Percentiles rank a stretch among this genome's conserved stretches.
Conservation (phyloP, 2,113 vertebrate genomes). For the Chrysochloris asiatica region DNA sequence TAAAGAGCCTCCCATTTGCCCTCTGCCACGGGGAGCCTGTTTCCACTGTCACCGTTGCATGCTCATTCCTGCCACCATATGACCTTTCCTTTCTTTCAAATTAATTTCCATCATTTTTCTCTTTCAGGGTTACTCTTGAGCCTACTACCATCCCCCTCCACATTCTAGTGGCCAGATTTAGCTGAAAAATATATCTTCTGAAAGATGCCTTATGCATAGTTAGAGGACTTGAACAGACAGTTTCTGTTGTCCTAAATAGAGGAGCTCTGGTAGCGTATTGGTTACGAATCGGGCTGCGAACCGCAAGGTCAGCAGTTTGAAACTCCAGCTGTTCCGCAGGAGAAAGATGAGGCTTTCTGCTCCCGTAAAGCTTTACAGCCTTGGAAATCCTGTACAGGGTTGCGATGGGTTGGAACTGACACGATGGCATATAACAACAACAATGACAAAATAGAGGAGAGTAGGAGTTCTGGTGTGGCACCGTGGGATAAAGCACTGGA, state of each 20-base stretch:
- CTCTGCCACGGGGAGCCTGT: neutral
- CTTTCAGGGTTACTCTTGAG: neutral
- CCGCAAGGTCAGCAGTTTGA: too few species aligned
- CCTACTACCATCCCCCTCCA: fast-evolving
- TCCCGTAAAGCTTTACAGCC: too few species aligned
- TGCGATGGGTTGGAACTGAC: too few species aligned
- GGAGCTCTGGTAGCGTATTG: too few species aligned
- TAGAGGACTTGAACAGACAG: neutral
- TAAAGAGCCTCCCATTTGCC: neutral
- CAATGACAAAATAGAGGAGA: too few species aligned
- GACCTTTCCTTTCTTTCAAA: neutral
- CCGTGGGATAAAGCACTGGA: too few species aligned
- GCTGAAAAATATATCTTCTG: neutral
- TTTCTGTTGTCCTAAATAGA: neutral
- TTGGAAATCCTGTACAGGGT: too few species aligned
- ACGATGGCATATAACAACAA: too few species aligned
- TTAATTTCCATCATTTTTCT: neutral
- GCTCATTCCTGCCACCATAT: neutral
- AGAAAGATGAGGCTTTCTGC: too few species aligned
- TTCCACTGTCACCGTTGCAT: fast-evolving
- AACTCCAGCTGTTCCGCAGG: too few species aligned
- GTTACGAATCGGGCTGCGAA: too few species aligned
- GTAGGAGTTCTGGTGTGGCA: too few species aligned
- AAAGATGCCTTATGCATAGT: neutral
- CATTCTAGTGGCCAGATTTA: neutral